A percentile compares a stretch with the other conserved stretches of the same genome.
phyloP scores from a whole-genome alignment of 2,113 vertebrate species.

The Strigops habroptila region DNA sequence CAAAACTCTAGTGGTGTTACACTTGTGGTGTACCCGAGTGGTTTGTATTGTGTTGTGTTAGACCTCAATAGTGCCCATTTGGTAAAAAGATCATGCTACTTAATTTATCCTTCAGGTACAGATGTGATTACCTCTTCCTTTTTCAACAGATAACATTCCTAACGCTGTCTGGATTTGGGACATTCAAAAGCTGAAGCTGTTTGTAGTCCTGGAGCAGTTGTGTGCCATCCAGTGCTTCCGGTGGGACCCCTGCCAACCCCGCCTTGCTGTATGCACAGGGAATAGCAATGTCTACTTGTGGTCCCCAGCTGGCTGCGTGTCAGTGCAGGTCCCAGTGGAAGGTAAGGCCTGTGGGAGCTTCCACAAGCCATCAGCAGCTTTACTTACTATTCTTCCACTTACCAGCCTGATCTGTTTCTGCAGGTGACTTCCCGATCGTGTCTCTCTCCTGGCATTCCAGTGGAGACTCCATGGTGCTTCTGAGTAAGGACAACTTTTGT shows the following conservation, averaged over 20 bases:
- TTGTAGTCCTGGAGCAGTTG: conserved; percentile 86
- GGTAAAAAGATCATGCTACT: background rate
- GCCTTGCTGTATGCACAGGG: conserved; percentile 88
- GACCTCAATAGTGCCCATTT: background rate
- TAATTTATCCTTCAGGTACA: background rate
- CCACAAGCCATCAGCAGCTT: background rate
- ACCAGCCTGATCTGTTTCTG: background rate
- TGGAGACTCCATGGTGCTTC: conserved; percentile 81
- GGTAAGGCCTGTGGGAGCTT: conserved; percentile 68
- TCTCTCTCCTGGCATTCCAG: conserved; percentile 84
- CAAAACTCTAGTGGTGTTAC: background rate
- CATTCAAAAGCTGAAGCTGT: conserved; percentile 81
- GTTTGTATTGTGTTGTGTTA: background rate
- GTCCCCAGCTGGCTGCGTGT: conserved; percentile 86
- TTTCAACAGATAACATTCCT: conserved; percentile 83
- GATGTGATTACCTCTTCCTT: background rate
- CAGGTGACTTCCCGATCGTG: conserved; percentile 86
- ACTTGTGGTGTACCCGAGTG: background rate
- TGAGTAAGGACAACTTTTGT: conserved; percentile 91
- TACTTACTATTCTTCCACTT: rapidly evolving
- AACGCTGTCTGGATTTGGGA: conserved; percentile 92
- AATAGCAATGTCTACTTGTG: conserved; percentile 85
- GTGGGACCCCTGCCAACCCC: conserved; percentile 87
- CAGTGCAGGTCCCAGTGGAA: conserved; percentile 85
- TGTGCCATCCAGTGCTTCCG: conserved; percentile 81